phyloP scores from a whole-genome alignment of 1,140 invertebrate genomes.

The Eriocheir sinensis region DNA sequence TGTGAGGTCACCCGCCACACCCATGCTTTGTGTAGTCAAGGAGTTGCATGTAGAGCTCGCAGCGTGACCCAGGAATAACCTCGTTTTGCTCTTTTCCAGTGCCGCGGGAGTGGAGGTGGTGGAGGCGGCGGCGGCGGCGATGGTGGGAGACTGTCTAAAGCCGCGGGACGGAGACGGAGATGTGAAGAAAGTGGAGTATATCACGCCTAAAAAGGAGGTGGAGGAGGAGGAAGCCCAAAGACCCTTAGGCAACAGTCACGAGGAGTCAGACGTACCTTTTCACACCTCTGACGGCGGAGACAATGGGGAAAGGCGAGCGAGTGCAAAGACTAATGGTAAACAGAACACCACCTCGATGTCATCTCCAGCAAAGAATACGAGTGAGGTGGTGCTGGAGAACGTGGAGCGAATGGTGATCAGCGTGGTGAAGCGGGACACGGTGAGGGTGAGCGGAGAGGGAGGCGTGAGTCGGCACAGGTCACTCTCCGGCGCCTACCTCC shows the following conservation, averaged over 20 bases:
- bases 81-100: slow-evolving; percentile 52
- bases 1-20: background rate
- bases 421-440: slow-evolving; percentile 61
- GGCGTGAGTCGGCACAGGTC: background rate
- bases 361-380: background rate
- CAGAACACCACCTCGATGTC: background rate
- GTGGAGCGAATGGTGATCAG: slow-evolving; percentile 63
- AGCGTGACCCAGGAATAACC: slow-evolving; percentile 39
- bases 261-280: background rate
- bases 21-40: background rate
- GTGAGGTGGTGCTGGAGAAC: slow-evolving; percentile 50
- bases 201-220: background rate
- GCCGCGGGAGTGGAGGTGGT: background rate
- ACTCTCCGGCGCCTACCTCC: background rate
- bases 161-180: background rate
- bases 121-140: background rate
- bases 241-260: background rate
- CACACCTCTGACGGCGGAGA: too few species aligned
- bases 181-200: too few species aligned
- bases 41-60: slow-evolving; percentile 48
- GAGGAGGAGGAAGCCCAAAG: background rate
- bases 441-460: slow-evolving; percentile 40
- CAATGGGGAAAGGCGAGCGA: background rate
- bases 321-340: background rate
- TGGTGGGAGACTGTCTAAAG: too few species aligned